Evolutionary conservation across 2,797 vertebrate genomes (phyloP), one percentile per base, ranked within the genome.

Genomic region (Phaenicophaeus curvirostris): DNA sequence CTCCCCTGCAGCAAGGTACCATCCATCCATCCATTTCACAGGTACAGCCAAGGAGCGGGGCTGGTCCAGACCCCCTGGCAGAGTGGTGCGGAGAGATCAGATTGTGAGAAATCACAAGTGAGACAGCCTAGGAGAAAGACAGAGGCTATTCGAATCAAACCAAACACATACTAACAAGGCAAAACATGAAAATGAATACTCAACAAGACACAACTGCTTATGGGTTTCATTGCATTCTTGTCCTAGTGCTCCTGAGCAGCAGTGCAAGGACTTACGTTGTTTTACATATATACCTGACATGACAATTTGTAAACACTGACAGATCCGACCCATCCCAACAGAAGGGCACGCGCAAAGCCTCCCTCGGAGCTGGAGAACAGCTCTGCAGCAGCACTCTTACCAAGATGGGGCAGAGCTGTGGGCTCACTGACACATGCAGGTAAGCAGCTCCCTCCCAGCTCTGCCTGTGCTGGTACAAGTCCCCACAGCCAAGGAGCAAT

Each of bases 401-500:
- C 79, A 51, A 33, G 31, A 35, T 2, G 6, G n/a, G 35, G 27
- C 37, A 51, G 28, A 75, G 24, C 50, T 1, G 0, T 3, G 9
- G 27, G 13, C 76, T 82, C 21, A 41, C 31, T 24, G 69, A 44
- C 39, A 69, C 0, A 0, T 46, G 23, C 16, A 79, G 24, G 4
- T 20, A 21, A 75, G n/a, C 63, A 72, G 68, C 39, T 79, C 35
- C 33, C 27, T 73, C 72, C 13, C 54, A 57, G 61, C 76, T 33
- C 57, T 35, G 30, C 48, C 46, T 31, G 68, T 1, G 1, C 15
- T 16, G 37, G 7, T 23, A 21, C 9, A 35, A 69, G 79, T 3
- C 44, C 33, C 39, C 55, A 4, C 1, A 9, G 33, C 21, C 33
- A 27, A 0, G 0, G 15, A 79, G 50, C 31, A 63, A 48, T 1